Evolutionary conservation across 2,888 invertebrate species (phyloP), one percentile per base, ranked within the genome.

Genomic region (Venusia cambrica): DNA sequence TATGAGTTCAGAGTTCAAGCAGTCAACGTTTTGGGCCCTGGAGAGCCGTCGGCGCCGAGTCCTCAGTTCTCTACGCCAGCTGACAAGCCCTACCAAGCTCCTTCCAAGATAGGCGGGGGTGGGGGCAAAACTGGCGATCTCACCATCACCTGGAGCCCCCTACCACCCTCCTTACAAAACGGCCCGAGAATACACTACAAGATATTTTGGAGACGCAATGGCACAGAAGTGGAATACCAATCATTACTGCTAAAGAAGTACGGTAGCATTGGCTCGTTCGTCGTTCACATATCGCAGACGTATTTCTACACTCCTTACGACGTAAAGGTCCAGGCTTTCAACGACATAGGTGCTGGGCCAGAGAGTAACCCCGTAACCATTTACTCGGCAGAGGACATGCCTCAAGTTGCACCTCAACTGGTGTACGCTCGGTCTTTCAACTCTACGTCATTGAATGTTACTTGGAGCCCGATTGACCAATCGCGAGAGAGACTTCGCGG

Each of bases 121-220:
- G 98, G 98, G 20, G 98, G 98, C 5, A 98, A 97, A 76, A 96
- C 97, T 43, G 97, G 98, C 0, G 97, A 97, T 65, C 90, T 99
- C 2, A 94, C 95, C 0, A 96, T 99, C 29, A 94, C 92, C 0
- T 98, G 98, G 98, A 89, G 91, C 52, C 93, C 95, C 0, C 68
- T 97, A 12, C 88, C 91, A 42, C 77, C 90, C 0, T 90, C 94
- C 40, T 91, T 97, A 51, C 97, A 97, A 72, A 96, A 97, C 69
- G 97, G 95, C 0, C 94, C 94, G 10, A 95, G 94, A 18, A 92
- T 97, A 45, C 93, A 95, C 68, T 98, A 98, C 73, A 95, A 94
- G 70, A 90, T 98, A 47, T 97, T 93, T 67, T 97, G 95, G 94
- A 92, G 94, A 40, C 89, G 93, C 2, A 90, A 90, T 45, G 90